Evolutionary conservation across 1,140 invertebrate species (phyloP), one percentile per base, ranked within the genome.

Genomic region (Drosophila murphyi): DNA sequence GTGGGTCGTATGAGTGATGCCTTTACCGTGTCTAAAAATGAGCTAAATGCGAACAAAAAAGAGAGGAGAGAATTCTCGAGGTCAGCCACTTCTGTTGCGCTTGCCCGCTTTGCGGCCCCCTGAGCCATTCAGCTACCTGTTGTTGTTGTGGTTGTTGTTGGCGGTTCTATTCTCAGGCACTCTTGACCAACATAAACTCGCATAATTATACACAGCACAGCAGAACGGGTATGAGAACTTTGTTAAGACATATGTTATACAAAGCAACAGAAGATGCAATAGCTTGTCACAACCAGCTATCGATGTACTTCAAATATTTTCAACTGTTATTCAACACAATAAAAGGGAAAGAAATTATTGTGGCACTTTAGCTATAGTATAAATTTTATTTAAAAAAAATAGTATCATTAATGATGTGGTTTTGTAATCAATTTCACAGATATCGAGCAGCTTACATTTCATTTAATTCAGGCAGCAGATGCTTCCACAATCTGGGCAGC

Each of bases 181-280:
- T 86, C 78, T 82, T 78, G 78, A 87, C 82, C 82, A 87, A 82
- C 78, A 78, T 86, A 70, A 61, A 76, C 82, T 86, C 75, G 73
- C 82, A 77, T 81, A 62, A 63, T 63, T 68, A 56, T 71, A 56
- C 28, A 48, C 28, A 48, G 8, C 31, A 3, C 35, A 10, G 4
- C 7, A 68, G 35, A 8, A 5, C 4, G 64, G 29, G 55, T 28
- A 59, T 59, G 41, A 68, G 45, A 31, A 50, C 12, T 41, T 59
- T 50, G 3, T 68, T 3, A 32, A 41, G 29, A 41, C 8, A 45
- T 57, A 59, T 32, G 64, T 10, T n/a, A 35, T 41, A 10, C 6
- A 7, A 28, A 2, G 2, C 28, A 10, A n/a, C 31, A 37, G 35
- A 37, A 37, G 7, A 37, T 7, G 6, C 20, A 20, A 20, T 20